Evolutionary conservation across 2,888 invertebrate genomes (phyloP).

Genomic region (Leptinotarsa juncta): DNA sequence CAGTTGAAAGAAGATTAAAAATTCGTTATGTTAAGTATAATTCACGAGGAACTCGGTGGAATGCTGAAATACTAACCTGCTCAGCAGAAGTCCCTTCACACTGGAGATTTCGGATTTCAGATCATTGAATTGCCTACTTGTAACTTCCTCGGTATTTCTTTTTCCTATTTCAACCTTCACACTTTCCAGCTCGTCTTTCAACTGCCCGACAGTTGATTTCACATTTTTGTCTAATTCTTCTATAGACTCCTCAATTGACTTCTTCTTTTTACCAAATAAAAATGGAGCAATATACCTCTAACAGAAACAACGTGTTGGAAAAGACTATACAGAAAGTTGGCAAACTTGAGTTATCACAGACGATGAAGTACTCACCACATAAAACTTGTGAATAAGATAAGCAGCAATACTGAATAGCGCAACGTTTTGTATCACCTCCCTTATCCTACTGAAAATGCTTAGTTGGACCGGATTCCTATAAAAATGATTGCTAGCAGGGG

Average conservation of each 20-base stretch:
- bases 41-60: background rate
- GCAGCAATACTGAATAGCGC: constrained; percentile 82
- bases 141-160: constrained; percentile 63
- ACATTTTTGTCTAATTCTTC: constrained; percentile 77
- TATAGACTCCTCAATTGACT: constrained; percentile 75
- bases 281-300: constrained; percentile 75
- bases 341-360: no score
- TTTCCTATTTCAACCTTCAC: constrained; percentile 76
- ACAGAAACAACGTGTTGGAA: constrained; percentile 35
- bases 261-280: constrained; percentile 76
- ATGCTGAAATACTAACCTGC: constrained; percentile 68
- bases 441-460: constrained; percentile 68
- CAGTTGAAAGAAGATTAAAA: no score
- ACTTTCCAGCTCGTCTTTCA: constrained; percentile 75
- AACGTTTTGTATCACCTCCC: constrained; percentile 78
- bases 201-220: constrained; percentile 70
- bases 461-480: constrained; percentile 57
- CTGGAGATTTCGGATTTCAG: constrained; percentile 78
- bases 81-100: constrained; percentile 79
- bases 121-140: constrained; percentile 73
- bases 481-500: constrained; percentile 37
- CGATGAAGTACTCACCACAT: constrained; percentile 72
- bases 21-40: no score
- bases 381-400: constrained; percentile 84
- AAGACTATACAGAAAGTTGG: background rate